Conservation (phyloP, 2,113 vertebrate species). For the Suncus etruscus region DNA sequence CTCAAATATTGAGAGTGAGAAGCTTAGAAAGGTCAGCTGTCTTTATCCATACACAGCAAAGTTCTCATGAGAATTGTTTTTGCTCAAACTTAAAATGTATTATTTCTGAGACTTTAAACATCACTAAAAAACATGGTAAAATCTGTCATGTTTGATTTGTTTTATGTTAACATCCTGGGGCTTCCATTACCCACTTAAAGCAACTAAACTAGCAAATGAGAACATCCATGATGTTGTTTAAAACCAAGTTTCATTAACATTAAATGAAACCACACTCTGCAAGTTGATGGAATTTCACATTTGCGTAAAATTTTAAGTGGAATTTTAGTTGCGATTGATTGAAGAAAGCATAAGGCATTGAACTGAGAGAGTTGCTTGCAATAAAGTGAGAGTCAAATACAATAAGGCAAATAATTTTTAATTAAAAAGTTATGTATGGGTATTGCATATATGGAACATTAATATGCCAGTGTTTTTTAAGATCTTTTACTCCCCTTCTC, state of each 20-base stretch:
- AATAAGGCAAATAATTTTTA: slow-evolving; percentile 76
- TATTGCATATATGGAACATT: slow-evolving; percentile 74
- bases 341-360: slow-evolving; percentile 79
- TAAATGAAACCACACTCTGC: slow-evolving; percentile 72
- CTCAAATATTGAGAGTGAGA: slow-evolving; percentile 55
- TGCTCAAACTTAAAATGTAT: slow-evolving; percentile 57
- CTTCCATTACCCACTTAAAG: slow-evolving; percentile 39
- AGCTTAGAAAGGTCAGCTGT: slow-evolving; percentile 60
- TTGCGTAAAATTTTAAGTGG: slow-evolving; percentile 82
- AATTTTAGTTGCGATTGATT: slow-evolving; percentile 82
- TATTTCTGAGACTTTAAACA: slow-evolving; percentile 60
- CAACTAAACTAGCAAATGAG: slow-evolving; percentile 46
- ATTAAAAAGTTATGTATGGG: slow-evolving; percentile 77
- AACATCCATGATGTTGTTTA: slow-evolving; percentile 62
- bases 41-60: slow-evolving; percentile 5
- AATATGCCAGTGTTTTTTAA: slow-evolving; percentile 37
- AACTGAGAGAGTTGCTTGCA: slow-evolving; percentile 79
- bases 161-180: slow-evolving; percentile 32
- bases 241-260: slow-evolving; percentile 78
- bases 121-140: slow-evolving; percentile 19
- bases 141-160: slow-evolving; percentile 42
- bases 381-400: slow-evolving; percentile 81
- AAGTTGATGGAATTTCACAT: slow-evolving; percentile 82
- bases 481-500: neutral
- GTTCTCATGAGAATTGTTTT: slow-evolving; percentile 61